Evolutionary conservation across 2,888 invertebrate genomes (phyloP), one percentile per base, ranked within the genome.

Genomic region (Ommatoiulus sabulosus): DNA sequence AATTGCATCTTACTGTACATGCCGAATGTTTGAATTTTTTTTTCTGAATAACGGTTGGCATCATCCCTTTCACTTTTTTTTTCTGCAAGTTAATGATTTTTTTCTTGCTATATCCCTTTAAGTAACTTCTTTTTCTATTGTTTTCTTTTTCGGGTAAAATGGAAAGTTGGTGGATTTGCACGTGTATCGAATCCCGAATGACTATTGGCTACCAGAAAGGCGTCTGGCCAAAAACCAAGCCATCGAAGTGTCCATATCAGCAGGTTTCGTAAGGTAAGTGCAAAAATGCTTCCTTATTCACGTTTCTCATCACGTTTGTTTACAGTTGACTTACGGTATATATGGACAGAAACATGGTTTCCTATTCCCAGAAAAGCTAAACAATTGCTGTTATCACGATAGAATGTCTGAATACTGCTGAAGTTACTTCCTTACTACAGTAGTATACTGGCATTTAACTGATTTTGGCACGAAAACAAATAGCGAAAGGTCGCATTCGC

Each of bases 161-260:
- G 63, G 44, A 85, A 85, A 94, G 93, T 91, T 94, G 91, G 92
- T 93, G 88, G 94, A 94, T 90, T 91, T 94, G 35, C 94, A 93
- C 91, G 92, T 94, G 80, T 94, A 93, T 91, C 91, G 93, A 84
- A 93, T 94, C 43, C 94, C 93, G 17, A 91, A 92, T 89, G 93
- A 93, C 87, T 92, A 93, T 90, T 94, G 94, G 94, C 91, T 93
- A 88, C 92, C 93, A 63, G 92, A 92, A 86, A 92, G 93, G 90
- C 92, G 93, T 90, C 92, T 93, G 90, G 93, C 93, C 90, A 91
- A 93, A 90, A 93, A 93, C 90, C 92, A 93, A 90, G 92, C 93
- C 86, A 92, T 93, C 57, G 92, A 93, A 87, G 93, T 93, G 89
- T 93, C 93, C 8, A 92, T 94, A 12, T 94, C 94, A 8, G 91